phyloP scores from a whole-genome alignment of 2,888 invertebrate species.

The Parnassius mnemosyne region DNA sequence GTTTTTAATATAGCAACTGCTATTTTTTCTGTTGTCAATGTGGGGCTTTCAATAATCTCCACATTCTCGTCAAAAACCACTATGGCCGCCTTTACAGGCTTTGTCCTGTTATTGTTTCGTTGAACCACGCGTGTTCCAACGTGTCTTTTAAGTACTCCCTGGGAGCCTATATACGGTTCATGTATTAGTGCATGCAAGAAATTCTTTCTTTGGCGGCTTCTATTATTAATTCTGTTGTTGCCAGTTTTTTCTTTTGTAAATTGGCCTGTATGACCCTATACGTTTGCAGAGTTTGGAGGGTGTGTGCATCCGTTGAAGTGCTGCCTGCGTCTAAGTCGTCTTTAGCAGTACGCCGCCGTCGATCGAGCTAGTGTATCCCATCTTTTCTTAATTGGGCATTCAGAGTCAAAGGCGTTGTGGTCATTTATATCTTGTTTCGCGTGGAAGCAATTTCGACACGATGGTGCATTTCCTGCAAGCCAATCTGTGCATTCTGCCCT shows the following conservation, averaged over 20 bases:
- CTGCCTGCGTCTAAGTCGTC: background rate
- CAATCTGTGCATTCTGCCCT: background rate
- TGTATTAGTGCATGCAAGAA: slow-evolving; percentile 12
- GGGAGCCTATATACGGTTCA: slow-evolving; percentile 23
- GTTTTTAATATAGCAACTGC: background rate
- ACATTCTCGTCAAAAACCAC: slow-evolving; percentile 9
- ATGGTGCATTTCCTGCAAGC: background rate
- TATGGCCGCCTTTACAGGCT: slow-evolving; percentile 19
- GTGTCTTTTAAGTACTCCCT: slow-evolving; percentile 4
- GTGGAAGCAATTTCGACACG: background rate
- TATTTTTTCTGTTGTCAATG: slow-evolving; percentile 1
- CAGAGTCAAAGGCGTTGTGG: slow-evolving; percentile 17
- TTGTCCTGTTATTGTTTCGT: background rate
- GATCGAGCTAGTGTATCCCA: slow-evolving; percentile 27
- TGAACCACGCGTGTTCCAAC: slow-evolving; percentile 16
- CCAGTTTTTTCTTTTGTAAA: background rate
- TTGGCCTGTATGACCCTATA: background rate
- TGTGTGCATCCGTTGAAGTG: too few species aligned
- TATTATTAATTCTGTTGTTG: background rate
- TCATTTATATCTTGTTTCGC: background rate
- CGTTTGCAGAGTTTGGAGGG: too few species aligned
- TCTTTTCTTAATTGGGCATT: slow-evolving; percentile 11
- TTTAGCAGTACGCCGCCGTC: slow-evolving; percentile 5
- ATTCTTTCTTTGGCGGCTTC: background rate
- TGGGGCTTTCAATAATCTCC: background rate